Evolutionary conservation across 2,888 invertebrate genomes (phyloP).

Genomic region (Pristionchus mayeri): DNA sequence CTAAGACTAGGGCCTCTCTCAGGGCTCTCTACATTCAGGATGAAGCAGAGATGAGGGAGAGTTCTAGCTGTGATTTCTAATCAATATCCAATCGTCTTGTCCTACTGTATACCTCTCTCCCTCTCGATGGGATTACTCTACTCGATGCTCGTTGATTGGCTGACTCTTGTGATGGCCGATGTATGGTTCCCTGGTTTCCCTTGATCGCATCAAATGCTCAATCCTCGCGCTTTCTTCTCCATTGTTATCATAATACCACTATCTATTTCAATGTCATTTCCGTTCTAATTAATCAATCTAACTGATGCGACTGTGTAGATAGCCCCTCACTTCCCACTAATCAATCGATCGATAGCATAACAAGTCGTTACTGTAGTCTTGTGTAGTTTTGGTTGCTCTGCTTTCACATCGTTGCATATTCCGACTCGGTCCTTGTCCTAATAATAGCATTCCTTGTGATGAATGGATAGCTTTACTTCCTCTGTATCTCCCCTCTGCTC

Average conservation of each 20-base stretch:
- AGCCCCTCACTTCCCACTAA: conserved; percentile 9
- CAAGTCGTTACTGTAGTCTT: conserved; percentile 19
- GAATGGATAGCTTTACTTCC: conserved; percentile 26
- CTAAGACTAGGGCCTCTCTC: conserved; percentile 25
- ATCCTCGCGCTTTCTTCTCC: neutral
- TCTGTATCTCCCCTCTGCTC: conserved; percentile 24
- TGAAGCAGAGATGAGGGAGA: conserved; percentile 51
- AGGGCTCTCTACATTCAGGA: conserved; percentile 42
- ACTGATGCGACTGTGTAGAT: conserved; percentile 17
- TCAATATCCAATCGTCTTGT: neutral
- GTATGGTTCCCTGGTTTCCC: conserved; percentile 34
- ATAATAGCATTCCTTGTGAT: conserved; percentile 27
- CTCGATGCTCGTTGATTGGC: conserved; percentile 17
- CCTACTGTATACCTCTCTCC: neutral
- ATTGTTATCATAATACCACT: neutral
- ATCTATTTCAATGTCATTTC: neutral
- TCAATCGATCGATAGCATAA: conserved; percentile 10
- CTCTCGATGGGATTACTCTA: conserved; percentile 1
- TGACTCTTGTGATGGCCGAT: conserved; percentile 37
- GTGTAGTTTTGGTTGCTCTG: neutral
- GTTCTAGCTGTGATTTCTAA: conserved; percentile 54
- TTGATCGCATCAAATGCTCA: neutral
- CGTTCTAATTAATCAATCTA: conserved; percentile 15
- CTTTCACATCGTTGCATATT: conserved; percentile 22
- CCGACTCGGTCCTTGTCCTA: conserved; percentile 8